Evolutionary conservation across 2,888 invertebrate genomes (phyloP), one percentile per base, ranked within the genome.

Genomic region (Linnaemya vulpina): DNA sequence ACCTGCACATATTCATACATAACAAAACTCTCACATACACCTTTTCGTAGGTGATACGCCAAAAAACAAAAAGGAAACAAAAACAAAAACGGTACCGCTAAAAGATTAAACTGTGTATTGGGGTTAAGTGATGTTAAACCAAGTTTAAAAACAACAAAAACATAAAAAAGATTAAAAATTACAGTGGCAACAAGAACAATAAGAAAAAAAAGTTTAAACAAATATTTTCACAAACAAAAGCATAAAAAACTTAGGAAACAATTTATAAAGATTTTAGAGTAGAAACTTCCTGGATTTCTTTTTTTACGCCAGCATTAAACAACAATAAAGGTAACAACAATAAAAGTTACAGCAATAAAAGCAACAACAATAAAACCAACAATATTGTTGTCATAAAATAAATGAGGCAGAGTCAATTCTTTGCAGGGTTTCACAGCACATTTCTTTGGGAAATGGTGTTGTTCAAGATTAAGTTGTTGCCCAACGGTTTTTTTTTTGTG

Each of bases 101-200:
- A 87, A 86, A 87, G 84, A 87, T 88, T 88, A 87, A 88, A 87
- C 84, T 87, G 86, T 87, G 88, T 84, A 88, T 88, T 87, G 88
- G 88, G 87, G 87, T 88, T 88, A 88, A 88, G 85, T 84, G 86
- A 78, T 84, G 86, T 81, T 87, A 84, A 81, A 55, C 73, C 67
- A 73, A 77, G 81, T 73, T 65, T 55, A 60, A 71, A 71, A 80
- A 84, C 15, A 84, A 79, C 79, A 84, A 80, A 75, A 70, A 38
- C 60, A 76, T 53, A 67, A 73, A 75, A 75, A 49, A 58, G 15
- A 67, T 22, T 25, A 65, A 22, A 49, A 80, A 67, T 73, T 63
- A 51, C 22, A 22, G 40, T n/a, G 53, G 30, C 53, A 70, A 40
- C 60, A 74, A 38, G 9, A 75, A 68, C 40, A 78, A 76, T 55